These are phyloP conservation scores for Tipula confusa DNA, from an alignment of 2,888 invertebrate species.

Conservation along the genomic window DNA sequence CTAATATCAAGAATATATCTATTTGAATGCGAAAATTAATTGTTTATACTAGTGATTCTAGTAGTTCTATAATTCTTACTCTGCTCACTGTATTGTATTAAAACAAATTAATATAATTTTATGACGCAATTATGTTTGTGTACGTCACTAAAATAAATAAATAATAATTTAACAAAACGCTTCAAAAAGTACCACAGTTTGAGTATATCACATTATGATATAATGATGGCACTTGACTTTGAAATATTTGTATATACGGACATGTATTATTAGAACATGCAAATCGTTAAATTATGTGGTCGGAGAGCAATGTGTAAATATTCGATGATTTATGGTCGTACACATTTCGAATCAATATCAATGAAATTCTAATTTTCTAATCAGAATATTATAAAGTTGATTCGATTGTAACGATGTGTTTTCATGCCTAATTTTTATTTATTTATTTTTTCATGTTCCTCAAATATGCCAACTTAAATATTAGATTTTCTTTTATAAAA, in stretches of 20 bases:
- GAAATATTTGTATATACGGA: background rate
- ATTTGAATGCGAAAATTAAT: no score
- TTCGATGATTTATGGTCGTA: background rate
- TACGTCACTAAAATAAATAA: no score
- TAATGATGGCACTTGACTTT: background rate
- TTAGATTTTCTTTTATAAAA: background rate
- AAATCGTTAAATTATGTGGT: background rate
- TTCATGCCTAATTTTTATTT: background rate
- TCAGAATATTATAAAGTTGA: background rate
- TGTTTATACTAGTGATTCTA: no score
- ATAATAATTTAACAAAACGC: no score
- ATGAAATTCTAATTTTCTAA: conserved; percentile 9
- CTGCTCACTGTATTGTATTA: no score
- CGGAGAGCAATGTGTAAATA: background rate
- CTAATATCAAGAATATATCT: no score
- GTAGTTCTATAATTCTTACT: no score
- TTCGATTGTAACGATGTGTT: background rate
- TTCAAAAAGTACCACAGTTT: no score
- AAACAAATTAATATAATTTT: no score
- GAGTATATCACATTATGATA: background rate
- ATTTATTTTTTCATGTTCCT: background rate
- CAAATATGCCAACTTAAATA: background rate
- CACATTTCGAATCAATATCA: background rate
- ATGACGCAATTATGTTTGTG: no score
- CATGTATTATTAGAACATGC: background rate